phyloP scores from a whole-genome alignment of 2,113 vertebrate genomes.

The Lycaon pictus region DNA sequence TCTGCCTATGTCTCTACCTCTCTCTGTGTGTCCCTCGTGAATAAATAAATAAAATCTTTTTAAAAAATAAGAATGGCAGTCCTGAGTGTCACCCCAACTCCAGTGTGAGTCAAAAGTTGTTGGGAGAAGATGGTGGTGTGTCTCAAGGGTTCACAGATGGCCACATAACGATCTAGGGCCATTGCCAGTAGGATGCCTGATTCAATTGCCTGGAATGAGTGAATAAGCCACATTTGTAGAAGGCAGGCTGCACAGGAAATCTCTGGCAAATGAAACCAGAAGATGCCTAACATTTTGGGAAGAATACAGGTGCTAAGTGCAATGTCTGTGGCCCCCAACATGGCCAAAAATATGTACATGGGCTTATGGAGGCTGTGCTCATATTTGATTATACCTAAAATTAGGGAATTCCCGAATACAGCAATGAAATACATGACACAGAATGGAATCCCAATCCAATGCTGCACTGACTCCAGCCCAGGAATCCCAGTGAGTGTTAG shows the following conservation, averaged over 20 bases:
- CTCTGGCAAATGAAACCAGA: constrained; percentile 64
- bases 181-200: constrained; percentile 69
- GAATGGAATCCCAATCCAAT: constrained; percentile 74
- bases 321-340: constrained; percentile 67
- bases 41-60: no score
- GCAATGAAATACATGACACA: constrained; percentile 55
- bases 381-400: not conserved
- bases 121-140: constrained; percentile 72
- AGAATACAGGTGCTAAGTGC: constrained; percentile 64
- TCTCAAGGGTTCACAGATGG: constrained; percentile 74
- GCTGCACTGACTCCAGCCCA: constrained; percentile 62
- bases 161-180: constrained; percentile 78
- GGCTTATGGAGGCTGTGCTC: constrained; percentile 52
- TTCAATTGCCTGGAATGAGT: constrained; percentile 63
- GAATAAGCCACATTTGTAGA: constrained; percentile 70
- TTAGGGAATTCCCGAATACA: not conserved
- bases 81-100: not conserved
- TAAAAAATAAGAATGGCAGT: not conserved
- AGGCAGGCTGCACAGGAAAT: constrained; percentile 67
- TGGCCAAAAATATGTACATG: constrained; percentile 69
- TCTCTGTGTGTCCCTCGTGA: no score
- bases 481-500: constrained; percentile 72
- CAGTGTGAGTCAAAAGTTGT: not conserved
- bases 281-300: constrained; percentile 70
- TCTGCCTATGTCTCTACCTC: no score